These are phyloP conservation scores for Portevinia maculata DNA, from an alignment of 2,888 invertebrate genomes.

Conservation along the genomic window DNA sequence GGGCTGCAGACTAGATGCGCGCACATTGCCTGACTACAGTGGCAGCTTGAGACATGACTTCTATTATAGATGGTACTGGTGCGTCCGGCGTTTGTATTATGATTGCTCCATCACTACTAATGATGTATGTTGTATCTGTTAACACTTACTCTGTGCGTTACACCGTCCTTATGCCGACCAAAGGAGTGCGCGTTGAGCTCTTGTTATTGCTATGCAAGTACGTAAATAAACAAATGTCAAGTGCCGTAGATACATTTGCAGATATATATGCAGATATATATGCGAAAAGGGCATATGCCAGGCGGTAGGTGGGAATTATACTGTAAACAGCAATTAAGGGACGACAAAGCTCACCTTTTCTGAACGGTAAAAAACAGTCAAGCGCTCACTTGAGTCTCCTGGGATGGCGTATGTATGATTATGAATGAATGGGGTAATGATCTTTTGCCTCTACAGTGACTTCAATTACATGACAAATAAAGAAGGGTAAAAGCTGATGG, in stretches of 20 bases:
- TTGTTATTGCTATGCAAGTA: constrained; percentile 43
- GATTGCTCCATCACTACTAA: constrained; percentile 71
- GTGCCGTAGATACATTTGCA: constrained; percentile 64
- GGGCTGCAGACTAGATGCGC: constrained; percentile 57
- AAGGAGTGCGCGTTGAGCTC: constrained; percentile 25
- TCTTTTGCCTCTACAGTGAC: constrained; percentile 58
- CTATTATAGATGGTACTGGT: constrained; percentile 53
- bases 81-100: constrained; percentile 49
- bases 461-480: constrained; percentile 69
- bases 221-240: constrained; percentile 72
- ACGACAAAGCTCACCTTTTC: constrained; percentile 72
- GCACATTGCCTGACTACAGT: constrained; percentile 37
- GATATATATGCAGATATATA: constrained; percentile 53
- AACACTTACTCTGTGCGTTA: constrained; percentile 64
- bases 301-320: constrained; percentile 58
- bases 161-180: constrained; percentile 49
- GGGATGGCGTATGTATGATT: constrained; percentile 20
- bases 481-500: constrained; percentile 46
- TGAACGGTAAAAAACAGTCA: constrained; percentile 31
- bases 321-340: constrained; percentile 73
- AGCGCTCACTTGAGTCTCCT: constrained; percentile 27
- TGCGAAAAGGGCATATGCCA: constrained; percentile 31
- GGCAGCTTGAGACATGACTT: not conserved
- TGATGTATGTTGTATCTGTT: constrained; percentile 73
- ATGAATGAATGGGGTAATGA: constrained; percentile 71